These are phyloP conservation scores for Galeopterus variegatus DNA, from an alignment of 2,113 vertebrate genomes.

Conservation along the genomic window DNA sequence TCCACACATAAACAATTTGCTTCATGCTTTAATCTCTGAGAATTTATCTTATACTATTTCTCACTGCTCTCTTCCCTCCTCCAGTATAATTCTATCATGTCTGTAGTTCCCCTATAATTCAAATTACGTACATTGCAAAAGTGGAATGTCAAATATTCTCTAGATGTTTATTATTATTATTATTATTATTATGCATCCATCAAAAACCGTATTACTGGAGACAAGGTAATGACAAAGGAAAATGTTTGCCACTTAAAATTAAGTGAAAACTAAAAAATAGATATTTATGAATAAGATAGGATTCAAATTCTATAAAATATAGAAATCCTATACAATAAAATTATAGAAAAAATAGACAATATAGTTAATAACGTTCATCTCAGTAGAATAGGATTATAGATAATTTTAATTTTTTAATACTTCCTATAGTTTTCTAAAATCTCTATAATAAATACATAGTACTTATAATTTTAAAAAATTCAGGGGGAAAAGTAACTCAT, in stretches of 20 bases:
- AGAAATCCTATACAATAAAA: background rate
- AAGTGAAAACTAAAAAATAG: background rate
- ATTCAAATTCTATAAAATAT: conserved; percentile 25
- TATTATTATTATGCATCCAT: background rate
- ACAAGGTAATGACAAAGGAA: background rate
- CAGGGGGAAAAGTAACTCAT: background rate
- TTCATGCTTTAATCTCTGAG: conserved; percentile 33
- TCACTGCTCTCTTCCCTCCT: background rate
- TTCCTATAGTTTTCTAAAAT: background rate
- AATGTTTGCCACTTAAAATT: conserved; percentile 6
- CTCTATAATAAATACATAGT: background rate
- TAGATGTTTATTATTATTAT: background rate
- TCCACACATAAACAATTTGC: background rate
- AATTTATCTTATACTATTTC: background rate
- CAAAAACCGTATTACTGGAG: background rate
- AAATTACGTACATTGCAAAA: background rate
- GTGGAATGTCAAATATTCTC: background rate
- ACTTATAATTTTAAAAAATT: background rate
- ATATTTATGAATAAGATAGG: background rate
- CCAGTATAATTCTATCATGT: background rate
- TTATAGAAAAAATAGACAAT: background rate
- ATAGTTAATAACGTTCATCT: background rate
- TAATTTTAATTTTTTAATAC: conserved; percentile 1
- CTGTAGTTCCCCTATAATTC: background rate
- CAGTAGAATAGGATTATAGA: background rate